Percentiles rank a stretch among this genome's conserved stretches.
These are phyloP conservation scores for Drosophila putrida DNA, from an alignment of 2,888 invertebrate species.

Conservation along the genomic window DNA sequence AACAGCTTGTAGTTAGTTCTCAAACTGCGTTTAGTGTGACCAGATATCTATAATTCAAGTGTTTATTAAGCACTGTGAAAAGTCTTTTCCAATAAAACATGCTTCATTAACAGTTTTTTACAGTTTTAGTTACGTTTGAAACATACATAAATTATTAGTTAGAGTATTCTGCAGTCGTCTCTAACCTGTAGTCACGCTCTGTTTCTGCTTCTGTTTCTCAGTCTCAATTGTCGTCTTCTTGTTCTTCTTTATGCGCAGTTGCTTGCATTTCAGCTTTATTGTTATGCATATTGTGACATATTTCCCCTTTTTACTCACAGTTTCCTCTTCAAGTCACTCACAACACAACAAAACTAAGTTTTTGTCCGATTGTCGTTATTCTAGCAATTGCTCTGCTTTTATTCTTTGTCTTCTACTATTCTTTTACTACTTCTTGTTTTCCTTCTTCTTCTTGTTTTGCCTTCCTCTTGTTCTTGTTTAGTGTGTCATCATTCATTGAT, in stretches of 20 bases:
- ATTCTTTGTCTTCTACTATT: neutral
- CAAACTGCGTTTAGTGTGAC: too few species aligned
- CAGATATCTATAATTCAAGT: too few species aligned
- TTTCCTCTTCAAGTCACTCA: slow-evolving; percentile 13
- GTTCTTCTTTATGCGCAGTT: slow-evolving; percentile 34
- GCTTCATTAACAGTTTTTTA: too few species aligned
- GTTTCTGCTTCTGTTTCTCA: neutral
- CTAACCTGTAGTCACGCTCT: slow-evolving; percentile 12
- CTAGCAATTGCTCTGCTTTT: slow-evolving; percentile 23
- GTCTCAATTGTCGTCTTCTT: slow-evolving; percentile 20
- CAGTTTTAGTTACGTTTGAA: too few species aligned
- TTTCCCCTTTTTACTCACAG: slow-evolving; percentile 27
- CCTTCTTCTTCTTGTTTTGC: neutral
- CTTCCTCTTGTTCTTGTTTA: slow-evolving; percentile 9
- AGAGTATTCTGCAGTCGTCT: slow-evolving; percentile 11
- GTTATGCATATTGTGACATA: slow-evolving; percentile 57
- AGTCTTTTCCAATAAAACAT: too few species aligned
- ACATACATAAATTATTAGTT: too few species aligned
- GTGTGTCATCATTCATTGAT: slow-evolving; percentile 14
- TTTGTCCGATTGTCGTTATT: slow-evolving; percentile 40
- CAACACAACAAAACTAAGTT: slow-evolving; percentile 27
- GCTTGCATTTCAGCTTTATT: slow-evolving; percentile 54
- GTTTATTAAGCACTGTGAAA: too few species aligned
- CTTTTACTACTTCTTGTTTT: slow-evolving; percentile 3
- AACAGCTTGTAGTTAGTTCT: too few species aligned